These are phyloP conservation scores for Micromys minutus DNA, from an alignment of 2,113 vertebrate genomes.

Conservation along the genomic window DNA sequence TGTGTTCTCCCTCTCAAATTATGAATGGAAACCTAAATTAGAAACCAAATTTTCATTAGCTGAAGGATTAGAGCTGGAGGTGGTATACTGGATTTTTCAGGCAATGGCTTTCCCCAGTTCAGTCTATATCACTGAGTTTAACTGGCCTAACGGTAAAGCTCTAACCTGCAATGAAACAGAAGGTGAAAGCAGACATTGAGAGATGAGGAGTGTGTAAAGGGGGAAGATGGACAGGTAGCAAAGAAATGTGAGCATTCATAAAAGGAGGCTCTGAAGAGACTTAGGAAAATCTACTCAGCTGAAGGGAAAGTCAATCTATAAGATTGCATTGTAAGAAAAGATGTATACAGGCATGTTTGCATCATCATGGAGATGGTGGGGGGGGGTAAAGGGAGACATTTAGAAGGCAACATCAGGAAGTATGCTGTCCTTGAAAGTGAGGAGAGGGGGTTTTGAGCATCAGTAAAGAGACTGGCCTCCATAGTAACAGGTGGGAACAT, in stretches of 20 bases:
- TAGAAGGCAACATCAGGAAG: background rate
- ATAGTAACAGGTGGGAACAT: background rate
- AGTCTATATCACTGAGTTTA: background rate
- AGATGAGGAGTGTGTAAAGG: background rate
- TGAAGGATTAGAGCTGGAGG: background rate
- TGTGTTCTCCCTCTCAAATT: background rate
- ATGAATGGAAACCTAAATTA: background rate
- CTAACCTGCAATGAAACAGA: background rate
- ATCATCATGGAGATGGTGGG: background rate
- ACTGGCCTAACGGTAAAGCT: background rate
- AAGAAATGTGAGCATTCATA: background rate
- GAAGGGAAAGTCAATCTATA: background rate
- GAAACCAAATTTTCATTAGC: constrained; percentile 37
- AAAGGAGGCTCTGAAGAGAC: background rate
- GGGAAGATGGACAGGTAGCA: background rate
- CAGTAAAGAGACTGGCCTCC: background rate
- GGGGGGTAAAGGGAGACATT: background rate
- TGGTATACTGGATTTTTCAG: background rate
- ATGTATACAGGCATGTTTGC: background rate
- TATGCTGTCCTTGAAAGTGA: background rate
- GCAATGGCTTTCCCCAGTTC: background rate
- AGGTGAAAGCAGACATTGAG: background rate
- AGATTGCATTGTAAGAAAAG: constrained; percentile 7
- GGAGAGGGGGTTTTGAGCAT: background rate
- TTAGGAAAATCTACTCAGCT: background rate